A percentile compares a stretch with the other conserved stretches of the same genome.
Conservation (phyloP, 2,113 vertebrate species). For the Muntiacus reevesi region DNA sequence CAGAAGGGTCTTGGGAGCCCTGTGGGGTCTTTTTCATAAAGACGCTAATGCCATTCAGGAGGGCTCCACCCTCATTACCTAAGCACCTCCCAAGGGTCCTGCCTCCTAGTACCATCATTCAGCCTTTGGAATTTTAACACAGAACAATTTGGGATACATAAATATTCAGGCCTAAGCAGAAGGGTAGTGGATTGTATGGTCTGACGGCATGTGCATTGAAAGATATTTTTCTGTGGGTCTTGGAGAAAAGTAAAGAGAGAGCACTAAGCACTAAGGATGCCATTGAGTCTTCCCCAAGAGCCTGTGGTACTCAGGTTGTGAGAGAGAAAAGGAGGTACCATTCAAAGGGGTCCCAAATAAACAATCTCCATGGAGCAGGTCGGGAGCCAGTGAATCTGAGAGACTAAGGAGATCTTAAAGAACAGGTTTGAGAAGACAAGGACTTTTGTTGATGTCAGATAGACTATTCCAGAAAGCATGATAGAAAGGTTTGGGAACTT, state of each 20-base stretch:
- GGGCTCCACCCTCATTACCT: background rate
- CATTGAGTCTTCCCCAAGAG: background rate
- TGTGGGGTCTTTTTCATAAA: background rate
- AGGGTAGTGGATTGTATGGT: background rate
- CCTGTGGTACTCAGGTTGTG: background rate
- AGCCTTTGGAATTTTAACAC: background rate
- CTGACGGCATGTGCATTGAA: background rate
- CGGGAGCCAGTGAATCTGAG: background rate
- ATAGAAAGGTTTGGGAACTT: background rate
- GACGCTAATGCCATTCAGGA: background rate
- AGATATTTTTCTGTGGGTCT: background rate
- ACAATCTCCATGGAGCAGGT: too few relatives aligned
- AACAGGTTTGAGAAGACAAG: background rate
- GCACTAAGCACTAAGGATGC: background rate
- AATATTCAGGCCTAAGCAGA: background rate
- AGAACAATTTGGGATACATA: background rate
- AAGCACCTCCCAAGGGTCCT: background rate
- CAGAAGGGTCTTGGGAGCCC: background rate
- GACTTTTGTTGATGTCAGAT: background rate
- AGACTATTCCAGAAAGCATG: background rate
- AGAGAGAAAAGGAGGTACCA: background rate
- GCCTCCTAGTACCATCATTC: background rate
- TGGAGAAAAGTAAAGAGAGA: background rate
- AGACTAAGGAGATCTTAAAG: background rate
- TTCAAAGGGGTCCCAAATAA: background rate